These are phyloP conservation scores for Alethe castanea DNA, from an alignment of 2,113 vertebrate genomes.

Conservation along the genomic window DNA sequence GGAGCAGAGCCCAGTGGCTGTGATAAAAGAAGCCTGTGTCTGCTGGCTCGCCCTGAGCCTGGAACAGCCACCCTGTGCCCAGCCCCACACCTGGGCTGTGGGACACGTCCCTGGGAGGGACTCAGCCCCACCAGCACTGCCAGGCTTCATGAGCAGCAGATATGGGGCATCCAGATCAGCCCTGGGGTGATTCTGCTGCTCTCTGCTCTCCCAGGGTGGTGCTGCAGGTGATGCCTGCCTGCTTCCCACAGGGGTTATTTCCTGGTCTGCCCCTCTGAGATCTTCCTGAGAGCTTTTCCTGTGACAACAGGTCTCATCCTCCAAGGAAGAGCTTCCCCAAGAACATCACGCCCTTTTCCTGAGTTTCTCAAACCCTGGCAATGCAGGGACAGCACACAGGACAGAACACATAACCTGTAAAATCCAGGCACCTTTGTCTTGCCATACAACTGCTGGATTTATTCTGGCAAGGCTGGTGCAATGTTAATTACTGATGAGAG, in stretches of 20 bases:
- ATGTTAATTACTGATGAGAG: background rate
- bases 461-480: background rate
- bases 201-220: background rate
- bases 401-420: background rate
- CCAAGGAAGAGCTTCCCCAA: background rate
- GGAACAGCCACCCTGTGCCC: background rate
- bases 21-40: background rate
- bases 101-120: fast-evolving
- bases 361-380: background rate
- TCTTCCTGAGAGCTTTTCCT: background rate
- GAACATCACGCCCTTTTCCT: background rate
- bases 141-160: background rate
- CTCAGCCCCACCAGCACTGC: background rate
- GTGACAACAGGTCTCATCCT: background rate
- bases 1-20: background rate
- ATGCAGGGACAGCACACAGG: background rate
- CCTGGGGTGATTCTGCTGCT: background rate
- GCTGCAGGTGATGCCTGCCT: background rate
- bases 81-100: too few species aligned
- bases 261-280: background rate
- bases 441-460: background rate
- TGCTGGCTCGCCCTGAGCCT: background rate
- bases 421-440: background rate
- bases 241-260: background rate
- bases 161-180: background rate